Evolutionary conservation across 1,140 invertebrate genomes (phyloP).

Genomic region (Drosophila bocki): DNA sequence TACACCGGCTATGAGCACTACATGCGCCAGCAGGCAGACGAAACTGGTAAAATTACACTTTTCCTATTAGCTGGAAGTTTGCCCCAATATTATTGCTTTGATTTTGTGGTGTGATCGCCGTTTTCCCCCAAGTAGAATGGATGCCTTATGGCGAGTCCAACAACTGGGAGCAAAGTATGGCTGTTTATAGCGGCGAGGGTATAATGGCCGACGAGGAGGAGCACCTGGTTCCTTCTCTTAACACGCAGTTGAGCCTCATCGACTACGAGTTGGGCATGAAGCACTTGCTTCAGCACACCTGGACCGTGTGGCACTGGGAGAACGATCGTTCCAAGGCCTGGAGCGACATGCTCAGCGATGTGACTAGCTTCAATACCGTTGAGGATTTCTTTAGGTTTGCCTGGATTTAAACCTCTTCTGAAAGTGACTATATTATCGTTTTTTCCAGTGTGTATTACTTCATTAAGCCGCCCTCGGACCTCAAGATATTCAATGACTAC

Average conservation of each 20-base stretch:
- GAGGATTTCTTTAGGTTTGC: constrained; percentile 97
- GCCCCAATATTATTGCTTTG: no score
- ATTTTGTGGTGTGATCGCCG: no score
- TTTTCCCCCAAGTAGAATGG: constrained; percentile 8
- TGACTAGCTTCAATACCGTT: constrained; percentile 97
- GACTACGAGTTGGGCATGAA: constrained; percentile 89
- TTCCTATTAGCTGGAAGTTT: rapidly evolving
- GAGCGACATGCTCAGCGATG: constrained; percentile 97
- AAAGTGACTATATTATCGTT: constrained; percentile 76
- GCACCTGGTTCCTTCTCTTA: constrained; percentile 48
- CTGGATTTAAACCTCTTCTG: rapidly evolving
- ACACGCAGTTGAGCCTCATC: constrained; percentile 50
- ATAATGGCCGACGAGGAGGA: constrained; percentile 5
- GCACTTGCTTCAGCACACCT: constrained; percentile 97
- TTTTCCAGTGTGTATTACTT: constrained; percentile 97
- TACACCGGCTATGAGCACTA: constrained; percentile 33
- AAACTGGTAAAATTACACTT: constrained; percentile 11
- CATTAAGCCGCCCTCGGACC: constrained; percentile 96
- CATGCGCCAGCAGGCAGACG: constrained; percentile 11
- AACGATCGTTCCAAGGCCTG: constrained; percentile 94
- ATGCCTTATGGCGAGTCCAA: constrained; percentile 16
- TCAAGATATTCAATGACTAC: constrained; percentile 97
- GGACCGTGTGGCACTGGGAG: constrained; percentile 99
- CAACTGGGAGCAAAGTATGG: neutral
- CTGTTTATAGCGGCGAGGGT: neutral